A percentile compares a stretch with the other conserved stretches of the same genome.
These are phyloP conservation scores for Petrocephalus zakoni DNA, from an alignment of 2,113 vertebrate genomes.

Conservation along the genomic window DNA sequence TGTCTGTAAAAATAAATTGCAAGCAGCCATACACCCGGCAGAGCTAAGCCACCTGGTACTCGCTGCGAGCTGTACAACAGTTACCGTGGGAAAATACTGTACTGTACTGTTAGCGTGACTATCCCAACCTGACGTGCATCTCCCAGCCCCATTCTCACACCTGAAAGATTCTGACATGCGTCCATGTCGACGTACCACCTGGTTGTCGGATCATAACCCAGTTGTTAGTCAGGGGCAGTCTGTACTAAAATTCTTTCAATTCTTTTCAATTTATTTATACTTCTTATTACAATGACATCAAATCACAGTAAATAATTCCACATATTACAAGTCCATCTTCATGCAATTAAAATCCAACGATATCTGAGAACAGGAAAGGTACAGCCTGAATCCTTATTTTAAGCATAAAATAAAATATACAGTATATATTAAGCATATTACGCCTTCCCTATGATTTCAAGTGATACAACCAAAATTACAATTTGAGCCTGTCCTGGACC, in stretches of 20 bases:
- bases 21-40: not conserved
- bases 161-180: not conserved
- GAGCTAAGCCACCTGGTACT: not conserved
- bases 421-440: not conserved
- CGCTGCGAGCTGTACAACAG: not conserved
- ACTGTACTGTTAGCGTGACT: not conserved
- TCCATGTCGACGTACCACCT: not conserved
- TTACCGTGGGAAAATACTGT: not conserved
- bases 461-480: not conserved
- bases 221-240: not conserved
- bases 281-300: not conserved
- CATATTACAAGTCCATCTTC: not conserved
- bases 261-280: not conserved
- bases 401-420: too few relatives aligned
- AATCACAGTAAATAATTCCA: not conserved
- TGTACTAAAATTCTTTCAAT: not conserved
- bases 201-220: not conserved
- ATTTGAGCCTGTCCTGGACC: not conserved
- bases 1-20: not conserved
- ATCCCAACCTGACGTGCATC: not conserved
- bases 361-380: not conserved
- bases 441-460: not conserved
- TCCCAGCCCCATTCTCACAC: not conserved
- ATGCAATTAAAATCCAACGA: not conserved
- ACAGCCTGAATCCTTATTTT: not conserved